Evolutionary conservation across 1,140 invertebrate genomes (phyloP).

Genomic region (Lasioglossum albipes): DNA sequence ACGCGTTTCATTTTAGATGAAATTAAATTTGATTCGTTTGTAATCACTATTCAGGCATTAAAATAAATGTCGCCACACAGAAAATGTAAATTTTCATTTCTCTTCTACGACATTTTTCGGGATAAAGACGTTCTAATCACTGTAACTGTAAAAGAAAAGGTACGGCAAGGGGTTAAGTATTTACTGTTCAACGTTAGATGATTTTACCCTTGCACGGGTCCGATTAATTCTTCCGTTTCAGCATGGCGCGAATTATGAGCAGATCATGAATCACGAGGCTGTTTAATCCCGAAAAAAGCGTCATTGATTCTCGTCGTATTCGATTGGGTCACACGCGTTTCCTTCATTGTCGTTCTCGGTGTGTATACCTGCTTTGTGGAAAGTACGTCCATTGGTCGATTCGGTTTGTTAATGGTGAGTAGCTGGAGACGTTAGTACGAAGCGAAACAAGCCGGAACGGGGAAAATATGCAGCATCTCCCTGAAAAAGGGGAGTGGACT

Average conservation of each 20-base stretch:
- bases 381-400: conserved; percentile 52
- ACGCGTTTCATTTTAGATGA: too few species aligned
- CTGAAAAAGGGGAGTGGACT: not conserved
- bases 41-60: too few species aligned
- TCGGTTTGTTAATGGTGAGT: conserved; percentile 48
- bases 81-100: too few species aligned
- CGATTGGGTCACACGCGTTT: conserved; percentile 40
- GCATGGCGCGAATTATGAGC: conserved; percentile 1
- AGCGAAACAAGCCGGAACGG: conserved; percentile 16
- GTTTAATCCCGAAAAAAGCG: conserved; percentile 5
- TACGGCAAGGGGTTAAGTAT: too few species aligned
- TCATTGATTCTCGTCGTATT: conserved; percentile 44
- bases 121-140: too few species aligned
- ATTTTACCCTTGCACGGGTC: not conserved
- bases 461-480: not conserved
- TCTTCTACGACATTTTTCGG: too few species aligned
- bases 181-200: too few species aligned
- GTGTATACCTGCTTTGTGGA: conserved; percentile 56
- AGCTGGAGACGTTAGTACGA: conserved; percentile 27
- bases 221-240: conserved; percentile 17
- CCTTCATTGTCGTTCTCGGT: conserved; percentile 6
- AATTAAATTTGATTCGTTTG: too few species aligned
- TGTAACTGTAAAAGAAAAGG: too few species aligned
- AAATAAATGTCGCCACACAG: too few species aligned
- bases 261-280: conserved; percentile 16